Base-by-base conservation (phyloP, 2,888 invertebrate genomes). In the Artemia sinica region DNA sequence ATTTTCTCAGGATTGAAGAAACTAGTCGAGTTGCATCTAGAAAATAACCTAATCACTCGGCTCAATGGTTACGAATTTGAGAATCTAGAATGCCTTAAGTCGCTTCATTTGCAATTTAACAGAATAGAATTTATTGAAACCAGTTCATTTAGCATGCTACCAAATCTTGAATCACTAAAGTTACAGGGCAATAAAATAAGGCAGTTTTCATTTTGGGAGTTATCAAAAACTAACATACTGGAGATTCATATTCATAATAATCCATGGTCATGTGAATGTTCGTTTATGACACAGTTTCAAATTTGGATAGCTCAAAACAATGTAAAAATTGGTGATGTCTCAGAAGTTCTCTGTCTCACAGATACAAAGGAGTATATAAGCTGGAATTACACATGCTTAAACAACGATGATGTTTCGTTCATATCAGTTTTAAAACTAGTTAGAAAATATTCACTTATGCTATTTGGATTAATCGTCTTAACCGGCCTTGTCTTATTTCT, bases 211-310 rank as follows among this genome's bases (percentile, higher is more conserved):
- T 83, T 88, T 71, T 88, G 88, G 87, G 82, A 85, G 77, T 80
- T 88, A 73, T 84, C 85, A 73, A 79, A n/a, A 58, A 8, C 18
- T n/a, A 58, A 58, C 10, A 9, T 71, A n/a, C 71, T 70, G 68
- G 80, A 89, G 71, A 82, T 84, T 13, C 83, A 81, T 71, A 70
- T 78, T 7, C 73, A 73, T 11, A 73, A 74, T 49, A 90, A 89
- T 76, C 87, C 87, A 69, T 90, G 88, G 88, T 84, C 86, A 68
- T 90, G 90, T 78, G 86, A 89, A 74, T 90, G 90, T 77, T 86
- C 86, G 75, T 89, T 85, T 75, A 84, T 74, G 69, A 72, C 68
- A 18, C 67, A 82, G 77, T 84, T 87, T 75, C 84, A 86, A 73
- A 86, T 88, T 77, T 90, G 88, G 87, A 83, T 86, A 72, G 83